Percentiles rank a stretch among this genome's conserved stretches.
Conservation (phyloP, 2,797 vertebrate genomes). For the Ibycter americanus region DNA sequence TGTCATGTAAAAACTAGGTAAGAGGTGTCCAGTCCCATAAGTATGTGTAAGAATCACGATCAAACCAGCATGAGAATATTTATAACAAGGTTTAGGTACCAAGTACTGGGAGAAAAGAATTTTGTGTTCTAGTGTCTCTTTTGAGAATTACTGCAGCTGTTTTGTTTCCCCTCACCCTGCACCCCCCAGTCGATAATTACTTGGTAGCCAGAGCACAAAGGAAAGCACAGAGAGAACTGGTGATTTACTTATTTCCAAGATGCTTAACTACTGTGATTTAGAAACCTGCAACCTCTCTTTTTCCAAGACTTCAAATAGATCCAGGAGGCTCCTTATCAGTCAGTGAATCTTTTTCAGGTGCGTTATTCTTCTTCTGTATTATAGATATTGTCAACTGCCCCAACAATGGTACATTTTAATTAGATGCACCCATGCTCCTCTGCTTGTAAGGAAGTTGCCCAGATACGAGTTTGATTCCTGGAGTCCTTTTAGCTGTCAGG, state of each 20-base stretch:
- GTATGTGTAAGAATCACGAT: background rate
- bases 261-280: background rate
- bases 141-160: background rate
- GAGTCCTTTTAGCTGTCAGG: background rate
- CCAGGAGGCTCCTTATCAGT: background rate
- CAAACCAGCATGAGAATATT: background rate
- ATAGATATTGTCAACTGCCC: background rate
- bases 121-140: background rate
- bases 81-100: background rate
- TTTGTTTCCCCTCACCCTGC: background rate
- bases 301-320: background rate
- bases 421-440: background rate
- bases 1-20: background rate
- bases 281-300: background rate
- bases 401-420: background rate
- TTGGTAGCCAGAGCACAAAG: background rate
- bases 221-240: background rate
- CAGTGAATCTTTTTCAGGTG: background rate
- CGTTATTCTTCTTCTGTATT: background rate
- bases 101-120: background rate
- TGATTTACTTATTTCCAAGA: background rate
- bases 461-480: background rate
- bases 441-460: background rate
- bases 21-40: background rate
- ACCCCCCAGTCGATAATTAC: background rate